These are phyloP conservation scores for Brachyalestes nurse DNA, from an alignment of 2,797 vertebrate species.

Conservation along the genomic window DNA sequence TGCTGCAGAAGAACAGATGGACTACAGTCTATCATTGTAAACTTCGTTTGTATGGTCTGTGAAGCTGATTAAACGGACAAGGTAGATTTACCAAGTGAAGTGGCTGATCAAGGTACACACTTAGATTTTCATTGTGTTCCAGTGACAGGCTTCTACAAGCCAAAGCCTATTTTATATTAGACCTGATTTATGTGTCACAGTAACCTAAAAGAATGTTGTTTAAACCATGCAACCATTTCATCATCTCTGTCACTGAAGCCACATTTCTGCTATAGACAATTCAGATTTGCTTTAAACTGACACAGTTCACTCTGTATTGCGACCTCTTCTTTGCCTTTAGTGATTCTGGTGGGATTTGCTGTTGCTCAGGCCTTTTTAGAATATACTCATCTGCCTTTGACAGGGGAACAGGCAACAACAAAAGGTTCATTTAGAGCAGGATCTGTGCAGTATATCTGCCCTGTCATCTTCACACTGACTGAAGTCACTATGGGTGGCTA, in stretches of 20 bases:
- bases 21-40: too few species aligned
- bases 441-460: slow-evolving; percentile 51
- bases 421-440: slow-evolving; percentile 51
- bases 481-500: slow-evolving; percentile 41
- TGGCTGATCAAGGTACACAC: too few species aligned
- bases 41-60: too few species aligned
- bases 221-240: not conserved
- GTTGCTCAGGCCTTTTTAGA: slow-evolving; percentile 36
- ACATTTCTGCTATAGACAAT: slow-evolving; percentile 5
- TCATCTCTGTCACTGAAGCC: not conserved
- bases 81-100: too few species aligned
- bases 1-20: too few species aligned
- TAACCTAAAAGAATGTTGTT: not conserved
- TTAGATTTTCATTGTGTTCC: too few species aligned
- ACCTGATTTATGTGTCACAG: not conserved
- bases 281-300: not conserved
- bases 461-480: slow-evolving; percentile 51
- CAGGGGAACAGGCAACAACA: slow-evolving; percentile 50
- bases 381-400: slow-evolving; percentile 38
- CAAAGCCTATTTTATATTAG: too few species aligned
- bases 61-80: too few species aligned
- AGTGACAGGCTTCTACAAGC: too few species aligned
- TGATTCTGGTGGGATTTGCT: slow-evolving; percentile 6
- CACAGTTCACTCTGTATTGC: not conserved
- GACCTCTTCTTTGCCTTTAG: slow-evolving; percentile 26